Evolutionary conservation across 2,113 vertebrate species (phyloP).

Genomic region (Tyrannus savana): DNA sequence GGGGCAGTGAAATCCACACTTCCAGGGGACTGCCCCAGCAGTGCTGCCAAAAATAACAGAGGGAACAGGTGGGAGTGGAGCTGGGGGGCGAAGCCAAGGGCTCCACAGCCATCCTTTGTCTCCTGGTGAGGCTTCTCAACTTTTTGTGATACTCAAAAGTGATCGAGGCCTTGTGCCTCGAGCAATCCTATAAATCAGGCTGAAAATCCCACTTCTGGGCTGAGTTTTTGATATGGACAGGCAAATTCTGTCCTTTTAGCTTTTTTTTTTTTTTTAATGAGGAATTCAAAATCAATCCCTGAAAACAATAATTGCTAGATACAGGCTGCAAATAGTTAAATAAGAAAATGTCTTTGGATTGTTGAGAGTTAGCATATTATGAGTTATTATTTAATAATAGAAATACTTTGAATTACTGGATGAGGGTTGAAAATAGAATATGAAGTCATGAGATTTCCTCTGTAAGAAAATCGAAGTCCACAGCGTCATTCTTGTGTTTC

Average conservation of each 20-base stretch:
- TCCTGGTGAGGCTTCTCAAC: neutral
- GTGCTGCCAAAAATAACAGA: constrained; percentile 61
- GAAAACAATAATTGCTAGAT: neutral
- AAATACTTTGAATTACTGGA: constrained; percentile 34
- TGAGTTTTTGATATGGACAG: neutral
- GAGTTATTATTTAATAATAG: constrained; percentile 29
- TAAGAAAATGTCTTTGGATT: neutral
- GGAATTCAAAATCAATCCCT: neutral
- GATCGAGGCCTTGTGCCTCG: neutral
- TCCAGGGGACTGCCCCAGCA: neutral
- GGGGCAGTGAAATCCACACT: constrained; percentile 48
- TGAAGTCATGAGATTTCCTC: constrained; percentile 8
- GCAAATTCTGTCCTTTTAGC: neutral
- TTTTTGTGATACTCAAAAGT: neutral
- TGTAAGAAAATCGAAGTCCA: constrained; percentile 26
- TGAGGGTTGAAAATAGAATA: constrained; percentile 6
- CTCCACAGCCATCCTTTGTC: constrained; percentile 43
- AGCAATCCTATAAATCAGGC: neutral
- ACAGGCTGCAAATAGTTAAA: constrained; percentile 22
- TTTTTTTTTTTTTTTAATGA: constrained; percentile 1
- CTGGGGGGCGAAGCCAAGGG: neutral
- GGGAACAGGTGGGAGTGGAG: constrained; percentile 55
- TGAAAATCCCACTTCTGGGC: neutral
- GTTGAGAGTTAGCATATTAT: neutral
- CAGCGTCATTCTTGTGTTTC: neutral